Conservation (phyloP, 2,888 invertebrate species). For the Nebria brevicollis region DNA sequence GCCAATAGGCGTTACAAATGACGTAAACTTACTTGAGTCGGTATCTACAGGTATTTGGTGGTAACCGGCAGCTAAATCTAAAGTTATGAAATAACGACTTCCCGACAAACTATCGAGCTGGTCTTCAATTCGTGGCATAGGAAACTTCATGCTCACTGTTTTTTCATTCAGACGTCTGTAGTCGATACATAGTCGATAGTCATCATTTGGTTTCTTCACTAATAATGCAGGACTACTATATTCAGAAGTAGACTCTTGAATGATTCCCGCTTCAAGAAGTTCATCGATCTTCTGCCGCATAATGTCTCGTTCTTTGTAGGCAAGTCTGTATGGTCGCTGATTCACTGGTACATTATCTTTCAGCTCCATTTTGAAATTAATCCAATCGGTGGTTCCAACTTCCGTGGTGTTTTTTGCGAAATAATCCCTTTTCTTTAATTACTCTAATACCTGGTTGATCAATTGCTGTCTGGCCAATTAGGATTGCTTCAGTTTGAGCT, state of each 20-base stretch:
- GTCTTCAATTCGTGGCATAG: slow-evolving; percentile 50
- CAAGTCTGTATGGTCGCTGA: slow-evolving; percentile 27
- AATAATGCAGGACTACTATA: slow-evolving; percentile 52
- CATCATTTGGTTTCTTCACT: slow-evolving; percentile 52
- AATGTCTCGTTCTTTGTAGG: slow-evolving; percentile 5
- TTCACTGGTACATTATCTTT: slow-evolving; percentile 24
- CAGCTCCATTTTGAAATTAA: slow-evolving; percentile 20
- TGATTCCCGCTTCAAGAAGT: slow-evolving; percentile 27
- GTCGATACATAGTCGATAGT: slow-evolving; percentile 51
- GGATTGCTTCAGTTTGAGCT: background rate
- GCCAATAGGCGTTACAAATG: no score
- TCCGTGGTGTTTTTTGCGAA: background rate
- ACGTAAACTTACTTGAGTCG: no score
- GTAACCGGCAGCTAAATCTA: no score
- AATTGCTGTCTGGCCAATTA: background rate
- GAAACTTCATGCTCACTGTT: no score
- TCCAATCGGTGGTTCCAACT: slow-evolving; percentile 27
- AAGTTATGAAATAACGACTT: no score
- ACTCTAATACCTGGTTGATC: background rate
- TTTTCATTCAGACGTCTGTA: slow-evolving; percentile 41
- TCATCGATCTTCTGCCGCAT: slow-evolving; percentile 28
- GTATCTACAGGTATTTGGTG: no score
- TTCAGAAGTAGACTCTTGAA: slow-evolving; percentile 39
- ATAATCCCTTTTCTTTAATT: no score
- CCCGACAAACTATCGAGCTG: no score